Conservation (phyloP, 2,888 invertebrate genomes). For the Acrobasis repandana region DNA sequence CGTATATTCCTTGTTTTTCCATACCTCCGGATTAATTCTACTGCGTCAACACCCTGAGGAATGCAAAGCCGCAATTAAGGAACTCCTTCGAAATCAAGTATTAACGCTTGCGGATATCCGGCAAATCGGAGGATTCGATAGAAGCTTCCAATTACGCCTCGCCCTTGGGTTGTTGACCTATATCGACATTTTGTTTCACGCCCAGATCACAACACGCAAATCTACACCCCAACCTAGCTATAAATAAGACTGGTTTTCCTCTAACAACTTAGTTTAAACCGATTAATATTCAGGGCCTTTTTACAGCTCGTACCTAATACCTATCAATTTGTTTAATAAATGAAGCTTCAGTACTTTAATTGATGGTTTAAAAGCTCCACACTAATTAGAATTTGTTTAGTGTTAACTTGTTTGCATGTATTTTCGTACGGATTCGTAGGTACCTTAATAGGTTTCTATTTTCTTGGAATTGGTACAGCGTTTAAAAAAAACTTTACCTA, state of each 20-base stretch:
- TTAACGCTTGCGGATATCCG: conserved; percentile 35
- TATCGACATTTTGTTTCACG: conserved; percentile 39
- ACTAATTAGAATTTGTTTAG: conserved; percentile 7
- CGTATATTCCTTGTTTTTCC: neutral
- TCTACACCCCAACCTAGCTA: conserved; percentile 42
- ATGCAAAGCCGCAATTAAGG: conserved; percentile 24
- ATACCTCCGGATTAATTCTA: neutral
- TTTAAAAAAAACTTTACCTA: too few relatives aligned
- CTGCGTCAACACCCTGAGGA: conserved; percentile 14
- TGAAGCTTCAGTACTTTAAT: conserved; percentile 27
- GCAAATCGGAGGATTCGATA: conserved; percentile 46
- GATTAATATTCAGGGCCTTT: conserved; percentile 51
- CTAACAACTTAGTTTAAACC: conserved; percentile 33
- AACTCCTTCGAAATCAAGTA: conserved; percentile 22
- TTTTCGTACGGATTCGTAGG: neutral
- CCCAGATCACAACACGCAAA: conserved; percentile 40
- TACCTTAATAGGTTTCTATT: neutral
- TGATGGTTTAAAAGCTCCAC: conserved; percentile 9
- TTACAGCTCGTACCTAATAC: conserved; percentile 48
- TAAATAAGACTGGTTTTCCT: conserved; percentile 40
- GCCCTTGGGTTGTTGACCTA: conserved; percentile 56
- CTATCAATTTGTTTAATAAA: conserved; percentile 52
- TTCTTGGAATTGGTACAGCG: too few relatives aligned
- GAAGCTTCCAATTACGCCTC: conserved; percentile 54
- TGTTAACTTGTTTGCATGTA: neutral